Base-by-base conservation (phyloP, 2,888 invertebrate genomes). In the Drosophila affinis region DNA sequence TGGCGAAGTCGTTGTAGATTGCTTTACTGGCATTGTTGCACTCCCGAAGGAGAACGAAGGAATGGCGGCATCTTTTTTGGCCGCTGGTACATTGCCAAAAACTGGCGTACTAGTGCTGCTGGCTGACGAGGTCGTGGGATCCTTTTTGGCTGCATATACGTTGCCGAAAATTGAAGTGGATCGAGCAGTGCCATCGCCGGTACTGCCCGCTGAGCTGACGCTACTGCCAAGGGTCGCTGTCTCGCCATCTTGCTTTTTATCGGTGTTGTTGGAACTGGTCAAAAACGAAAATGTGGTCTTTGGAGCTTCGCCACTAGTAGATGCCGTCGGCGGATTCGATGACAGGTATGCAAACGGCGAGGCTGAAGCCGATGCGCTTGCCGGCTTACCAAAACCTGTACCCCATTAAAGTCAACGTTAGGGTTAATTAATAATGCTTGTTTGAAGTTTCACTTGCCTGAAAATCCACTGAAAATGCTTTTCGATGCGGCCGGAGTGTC, bases 391-490 rank as follows among this genome's bases (percentile, higher is more conserved):
- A 68, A 91, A 91, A 51, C 90, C 91, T 90, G 0, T 6, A 1
- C n/a, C 4, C 12, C 7, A 27, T 21, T n/a, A 56, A 45, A 46
- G 21, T 27, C n/a, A 49, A 18, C n/a, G 27, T 47, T 47, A 14
- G n/a, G 2, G 5, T 21, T 9, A 5, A 29, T 44, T 18, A 10
- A 3, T 14, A 18, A 18, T 9, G 24, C 7, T 14, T 5, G 27
- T 12, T 51, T 49, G 14, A 14, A 14, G 1, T n/a, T 18, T 0
- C n/a, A 95, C 71, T 68, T 63, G 62, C 95, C 95, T 68, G 94
- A 93, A 92, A 96, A 96, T 53, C 94, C 93, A 88, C 95, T 94
- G 90, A 96, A 96, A 44, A 95, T 94, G 91, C 94, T 94, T 90
- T 52, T 21, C 0, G 63, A 9, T 7, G 27, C 27, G 27, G 27